Evolutionary conservation across 92 coral and sea anemone species (phyloP).

Genomic region (Paramuricea clavata): DNA sequence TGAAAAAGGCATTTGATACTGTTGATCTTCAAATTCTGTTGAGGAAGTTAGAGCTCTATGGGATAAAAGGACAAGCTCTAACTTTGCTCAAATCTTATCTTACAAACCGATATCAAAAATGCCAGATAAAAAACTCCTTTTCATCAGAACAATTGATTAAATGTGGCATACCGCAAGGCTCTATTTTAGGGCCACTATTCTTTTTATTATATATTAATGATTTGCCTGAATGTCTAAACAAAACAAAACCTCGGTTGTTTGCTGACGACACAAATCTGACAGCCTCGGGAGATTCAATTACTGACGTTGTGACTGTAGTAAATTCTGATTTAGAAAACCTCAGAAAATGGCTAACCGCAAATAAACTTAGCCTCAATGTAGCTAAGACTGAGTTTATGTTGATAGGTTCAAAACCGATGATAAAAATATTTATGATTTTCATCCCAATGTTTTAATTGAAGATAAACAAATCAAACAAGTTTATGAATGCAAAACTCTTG

Average conservation of each 20-base stretch:
- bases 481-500: not conserved
- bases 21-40: constrained; percentile 17
- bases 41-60: constrained; percentile 43
- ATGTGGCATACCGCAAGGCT: constrained; percentile 52
- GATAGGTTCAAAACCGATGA: not conserved
- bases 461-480: not conserved
- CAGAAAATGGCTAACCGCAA: too few species aligned
- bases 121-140: constrained; percentile 59
- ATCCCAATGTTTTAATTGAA: not conserved
- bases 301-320: not conserved
- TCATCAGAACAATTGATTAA: constrained; percentile 42
- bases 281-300: not conserved
- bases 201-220: too few species aligned
- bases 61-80: constrained; percentile 53
- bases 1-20: constrained; percentile 67
- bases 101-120: constrained; percentile 55
- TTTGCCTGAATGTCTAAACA: too few species aligned
- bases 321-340: not conserved
- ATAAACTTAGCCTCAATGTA: too few species aligned
- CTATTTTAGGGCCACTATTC: constrained; percentile 53
- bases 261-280: too few species aligned
- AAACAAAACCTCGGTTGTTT: too few species aligned
- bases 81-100: constrained; percentile 59
- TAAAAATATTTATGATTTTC: not conserved
- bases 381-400: constrained; percentile 2